A percentile compares a stretch with the other conserved stretches of the same genome.
phyloP scores from a whole-genome alignment of 2,797 vertebrate species.

The Phylloscopus collybita region DNA sequence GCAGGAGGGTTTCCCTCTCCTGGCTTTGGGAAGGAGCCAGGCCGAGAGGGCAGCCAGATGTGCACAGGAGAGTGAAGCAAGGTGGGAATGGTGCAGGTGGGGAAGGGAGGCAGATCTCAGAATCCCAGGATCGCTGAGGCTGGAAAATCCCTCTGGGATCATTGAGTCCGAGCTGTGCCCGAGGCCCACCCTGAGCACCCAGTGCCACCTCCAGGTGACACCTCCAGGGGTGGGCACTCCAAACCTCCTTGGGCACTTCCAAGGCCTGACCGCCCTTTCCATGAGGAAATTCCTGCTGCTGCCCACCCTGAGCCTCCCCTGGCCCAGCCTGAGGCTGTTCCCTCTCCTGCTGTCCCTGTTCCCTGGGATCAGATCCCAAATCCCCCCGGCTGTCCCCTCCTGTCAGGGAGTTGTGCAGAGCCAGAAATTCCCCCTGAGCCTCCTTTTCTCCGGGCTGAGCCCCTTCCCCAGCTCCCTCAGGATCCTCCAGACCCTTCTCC shows the following conservation, averaged over 20 bases:
- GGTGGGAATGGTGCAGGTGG: background rate
- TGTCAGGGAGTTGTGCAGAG: background rate
- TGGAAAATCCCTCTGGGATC: background rate
- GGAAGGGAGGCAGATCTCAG: background rate
- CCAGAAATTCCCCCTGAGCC: background rate
- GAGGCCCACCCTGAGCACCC: background rate
- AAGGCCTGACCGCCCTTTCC: background rate
- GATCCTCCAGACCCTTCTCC: background rate
- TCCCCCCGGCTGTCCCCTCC: background rate
- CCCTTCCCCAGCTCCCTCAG: background rate
- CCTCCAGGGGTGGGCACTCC: background rate
- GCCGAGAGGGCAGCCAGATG: background rate
- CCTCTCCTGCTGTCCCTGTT: background rate
- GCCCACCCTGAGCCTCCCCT: background rate
- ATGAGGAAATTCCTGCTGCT: background rate
- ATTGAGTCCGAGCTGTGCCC: rapidly evolving
- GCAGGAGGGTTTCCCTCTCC: background rate
- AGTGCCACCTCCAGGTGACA: background rate
- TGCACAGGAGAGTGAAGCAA: background rate
- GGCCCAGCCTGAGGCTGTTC: background rate
- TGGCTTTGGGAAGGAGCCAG: background rate
- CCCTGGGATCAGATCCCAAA: background rate
- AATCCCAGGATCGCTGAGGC: rapidly evolving
- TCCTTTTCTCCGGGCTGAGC: background rate
- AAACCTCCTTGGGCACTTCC: background rate